These are phyloP conservation scores for Nyctibius bracteatus DNA, from an alignment of 2,113 vertebrate genomes.

Conservation along the genomic window DNA sequence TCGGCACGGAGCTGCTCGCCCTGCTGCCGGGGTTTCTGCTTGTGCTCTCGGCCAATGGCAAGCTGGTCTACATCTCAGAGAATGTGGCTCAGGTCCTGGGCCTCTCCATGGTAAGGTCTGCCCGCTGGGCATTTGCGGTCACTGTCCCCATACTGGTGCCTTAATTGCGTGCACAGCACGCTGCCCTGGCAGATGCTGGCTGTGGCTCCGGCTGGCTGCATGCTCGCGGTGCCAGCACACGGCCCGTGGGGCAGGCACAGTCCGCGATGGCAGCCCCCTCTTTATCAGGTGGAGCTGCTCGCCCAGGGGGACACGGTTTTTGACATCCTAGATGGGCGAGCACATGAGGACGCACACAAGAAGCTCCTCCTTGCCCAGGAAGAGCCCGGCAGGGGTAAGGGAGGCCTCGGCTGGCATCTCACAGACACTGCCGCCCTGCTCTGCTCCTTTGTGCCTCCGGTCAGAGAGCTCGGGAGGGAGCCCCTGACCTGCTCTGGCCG, in stretches of 20 bases:
- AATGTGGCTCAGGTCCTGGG: conserved; percentile 81
- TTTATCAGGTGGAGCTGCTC: conserved; percentile 55
- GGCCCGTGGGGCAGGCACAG: background rate
- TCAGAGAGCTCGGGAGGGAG: background rate
- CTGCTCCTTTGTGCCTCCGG: background rate
- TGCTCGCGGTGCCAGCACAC: fast-evolving
- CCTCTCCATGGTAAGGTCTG: conserved; percentile 76
- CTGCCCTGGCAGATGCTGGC: background rate
- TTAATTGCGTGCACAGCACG: fast-evolving
- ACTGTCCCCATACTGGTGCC: background rate
- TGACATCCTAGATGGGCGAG: conserved; percentile 15
- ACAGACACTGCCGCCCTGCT: background rate
- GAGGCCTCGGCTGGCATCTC: fast-evolving
- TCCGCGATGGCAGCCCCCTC: background rate
- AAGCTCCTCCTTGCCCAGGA: conserved; percentile 29
- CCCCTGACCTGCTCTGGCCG: fast-evolving
- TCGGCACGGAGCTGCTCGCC: conserved; percentile 62
- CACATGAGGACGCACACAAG: background rate
- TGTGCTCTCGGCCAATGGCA: conserved; percentile 66
- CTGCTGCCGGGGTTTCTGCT: conserved; percentile 82
- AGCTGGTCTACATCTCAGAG: conserved; percentile 81
- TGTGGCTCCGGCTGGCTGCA: background rate
- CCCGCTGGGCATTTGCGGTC: background rate
- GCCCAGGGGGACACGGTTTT: conserved; percentile 55
- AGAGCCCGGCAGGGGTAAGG: conserved; percentile 52